phyloP scores from a whole-genome alignment of 2,888 invertebrate species.

The Gastracanthus pulcherrimus region DNA sequence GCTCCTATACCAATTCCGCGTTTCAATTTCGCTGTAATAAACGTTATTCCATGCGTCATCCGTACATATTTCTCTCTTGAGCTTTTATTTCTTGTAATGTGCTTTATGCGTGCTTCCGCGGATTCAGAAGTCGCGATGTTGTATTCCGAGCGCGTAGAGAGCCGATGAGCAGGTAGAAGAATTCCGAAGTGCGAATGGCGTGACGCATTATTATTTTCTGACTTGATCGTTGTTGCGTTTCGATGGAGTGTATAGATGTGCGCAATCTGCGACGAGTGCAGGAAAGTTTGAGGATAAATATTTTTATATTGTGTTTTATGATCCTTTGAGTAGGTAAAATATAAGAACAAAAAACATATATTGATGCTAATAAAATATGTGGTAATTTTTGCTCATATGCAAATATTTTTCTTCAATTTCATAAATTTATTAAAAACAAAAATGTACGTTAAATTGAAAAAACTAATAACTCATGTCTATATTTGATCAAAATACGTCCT shows the following conservation, averaged over 20 bases:
- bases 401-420: no score
- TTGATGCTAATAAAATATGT: neutral
- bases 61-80: neutral
- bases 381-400: no score
- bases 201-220: neutral
- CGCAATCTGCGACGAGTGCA: no score
- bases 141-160: neutral
- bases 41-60: slow-evolving; percentile 11
- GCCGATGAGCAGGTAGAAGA: neutral
- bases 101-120: neutral
- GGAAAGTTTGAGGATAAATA: no score
- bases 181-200: neutral
- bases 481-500: no score
- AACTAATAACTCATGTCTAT: no score
- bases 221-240: neutral
- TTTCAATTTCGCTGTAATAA: slow-evolving; percentile 8
- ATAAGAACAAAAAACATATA: neutral
- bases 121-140: neutral
- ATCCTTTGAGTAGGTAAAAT: no score
- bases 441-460: no score
- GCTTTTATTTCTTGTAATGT: neutral
- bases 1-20: neutral
- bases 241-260: no score
- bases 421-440: no score
- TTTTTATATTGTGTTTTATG: no score